phyloP scores from a whole-genome alignment of 1,140 invertebrate genomes.

The Cataglyphis hispanica region DNA sequence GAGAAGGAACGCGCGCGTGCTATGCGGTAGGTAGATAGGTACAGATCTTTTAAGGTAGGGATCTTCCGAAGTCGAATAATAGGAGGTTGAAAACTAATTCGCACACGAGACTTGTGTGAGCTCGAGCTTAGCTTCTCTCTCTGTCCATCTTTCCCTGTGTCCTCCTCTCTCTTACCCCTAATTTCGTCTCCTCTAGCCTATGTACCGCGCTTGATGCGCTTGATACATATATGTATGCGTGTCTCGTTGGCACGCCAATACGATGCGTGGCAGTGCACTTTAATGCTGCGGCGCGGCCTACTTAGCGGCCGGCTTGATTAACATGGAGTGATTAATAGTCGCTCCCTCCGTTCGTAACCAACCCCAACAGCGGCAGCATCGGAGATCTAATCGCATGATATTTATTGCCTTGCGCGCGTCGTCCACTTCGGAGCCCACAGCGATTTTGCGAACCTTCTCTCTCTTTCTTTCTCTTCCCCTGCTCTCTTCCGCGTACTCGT shows the following conservation, averaged over 20 bases:
- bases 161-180: background rate
- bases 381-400: constrained; percentile 84
- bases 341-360: constrained; percentile 78
- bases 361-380: constrained; percentile 76
- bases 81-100: constrained; percentile 73
- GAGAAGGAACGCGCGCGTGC: constrained; percentile 69
- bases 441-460: constrained; percentile 70
- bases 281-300: constrained; percentile 82
- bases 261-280: constrained; percentile 75
- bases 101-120: constrained; percentile 59
- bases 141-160: background rate
- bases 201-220: constrained; percentile 31
- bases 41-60: constrained; percentile 58
- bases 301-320: constrained; percentile 83
- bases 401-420: constrained; percentile 81
- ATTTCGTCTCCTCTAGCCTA: constrained; percentile 22
- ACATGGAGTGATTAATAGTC: constrained; percentile 84
- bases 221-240: constrained; percentile 25
- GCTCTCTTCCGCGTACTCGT: constrained; percentile 17
- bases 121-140: constrained; percentile 9
- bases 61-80: constrained; percentile 72
- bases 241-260: constrained; percentile 47
- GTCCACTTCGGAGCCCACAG: constrained; percentile 68
- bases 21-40: constrained; percentile 84
- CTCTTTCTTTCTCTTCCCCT: constrained; percentile 13